phyloP scores from a whole-genome alignment of 2,797 vertebrate species.

The Amphiprion clarkii region DNA sequence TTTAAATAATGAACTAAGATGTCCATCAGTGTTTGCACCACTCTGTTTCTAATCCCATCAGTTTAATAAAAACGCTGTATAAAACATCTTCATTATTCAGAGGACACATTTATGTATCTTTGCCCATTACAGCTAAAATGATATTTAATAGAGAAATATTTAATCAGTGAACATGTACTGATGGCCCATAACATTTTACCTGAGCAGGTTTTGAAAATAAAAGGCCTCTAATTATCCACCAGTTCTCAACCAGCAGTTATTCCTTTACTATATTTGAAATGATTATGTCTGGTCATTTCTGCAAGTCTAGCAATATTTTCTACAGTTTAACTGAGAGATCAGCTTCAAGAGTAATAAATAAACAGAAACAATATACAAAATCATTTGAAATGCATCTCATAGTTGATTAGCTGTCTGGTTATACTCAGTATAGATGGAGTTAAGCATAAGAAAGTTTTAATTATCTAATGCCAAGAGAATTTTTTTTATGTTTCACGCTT shows the following conservation, averaged over 20 bases:
- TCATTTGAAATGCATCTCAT: too few relatives aligned
- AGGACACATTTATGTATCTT: not conserved
- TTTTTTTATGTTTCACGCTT: too few relatives aligned
- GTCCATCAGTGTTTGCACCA: not conserved
- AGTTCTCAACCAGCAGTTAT: too few relatives aligned
- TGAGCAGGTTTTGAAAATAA: not conserved
- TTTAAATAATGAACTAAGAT: not conserved
- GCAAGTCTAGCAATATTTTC: not conserved
- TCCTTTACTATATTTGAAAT: not conserved
- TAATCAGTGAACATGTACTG: not conserved
- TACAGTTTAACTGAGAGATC: not conserved
- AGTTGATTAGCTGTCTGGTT: too few relatives aligned
- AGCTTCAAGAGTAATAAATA: not conserved
- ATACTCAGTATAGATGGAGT: too few relatives aligned
- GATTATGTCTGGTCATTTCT: not conserved
- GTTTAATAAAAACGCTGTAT: not conserved
- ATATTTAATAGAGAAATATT: not conserved
- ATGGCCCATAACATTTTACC: not conserved
- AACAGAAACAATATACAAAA: not conserved
- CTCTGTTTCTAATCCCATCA: not conserved
- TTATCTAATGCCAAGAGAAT: not conserved
- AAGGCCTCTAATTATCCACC: constrained; percentile 11
- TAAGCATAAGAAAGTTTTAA: not conserved
- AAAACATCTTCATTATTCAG: not conserved
- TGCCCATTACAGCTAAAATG: not conserved